Evolutionary conservation across 2,888 invertebrate genomes (phyloP), one percentile per base, ranked within the genome.

Genomic region (Oscheius sp.): DNA sequence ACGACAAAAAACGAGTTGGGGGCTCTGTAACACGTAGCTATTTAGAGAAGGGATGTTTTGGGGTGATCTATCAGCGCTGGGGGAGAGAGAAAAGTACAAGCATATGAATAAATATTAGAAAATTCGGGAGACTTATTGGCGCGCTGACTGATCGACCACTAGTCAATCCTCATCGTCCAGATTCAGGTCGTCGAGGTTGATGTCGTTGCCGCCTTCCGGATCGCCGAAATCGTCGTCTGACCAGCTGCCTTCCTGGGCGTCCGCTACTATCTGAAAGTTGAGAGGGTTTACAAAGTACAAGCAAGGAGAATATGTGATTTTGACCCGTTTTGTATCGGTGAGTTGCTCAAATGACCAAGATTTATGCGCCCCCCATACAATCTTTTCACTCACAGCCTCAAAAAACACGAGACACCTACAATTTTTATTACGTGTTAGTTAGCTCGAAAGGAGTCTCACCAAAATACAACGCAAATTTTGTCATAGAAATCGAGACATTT

Each of bases 131-230:
- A 5, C 35, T 55, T 68, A 68, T 13, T 53, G n/a, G 33, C 37
- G 68, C 55, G 79, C 78, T 70, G 82, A 80, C 65, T 73, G 80
- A 79, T 79, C 79, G 78, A 83, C 79, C 57, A 84, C 80, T 37
- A 83, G 85, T 86, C 84, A 85, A 79, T 85, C 86, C 76, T 86
- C 86, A 76, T 87, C 86, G 63, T 84, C 85, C 50, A 87, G 74
- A 55, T 85, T 81, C 73, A 87, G 75, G 65, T 86, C 83, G 62
- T 87, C 86, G 62, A 87, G 70, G 73, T 87, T 81, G 68, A 85
- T 76, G 74, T 86, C 86, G 35, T 85, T 82, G 21, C 76, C 80
- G 58, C 71, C 79, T 29, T 79, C 76, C 10, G 83, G 76, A 62
- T 86, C 86, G 42, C 78, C 85, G 65, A 86, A 86, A 35, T 86